Evolutionary conservation across 2,113 vertebrate genomes (phyloP).

Genomic region (Charadrius vociferus): DNA sequence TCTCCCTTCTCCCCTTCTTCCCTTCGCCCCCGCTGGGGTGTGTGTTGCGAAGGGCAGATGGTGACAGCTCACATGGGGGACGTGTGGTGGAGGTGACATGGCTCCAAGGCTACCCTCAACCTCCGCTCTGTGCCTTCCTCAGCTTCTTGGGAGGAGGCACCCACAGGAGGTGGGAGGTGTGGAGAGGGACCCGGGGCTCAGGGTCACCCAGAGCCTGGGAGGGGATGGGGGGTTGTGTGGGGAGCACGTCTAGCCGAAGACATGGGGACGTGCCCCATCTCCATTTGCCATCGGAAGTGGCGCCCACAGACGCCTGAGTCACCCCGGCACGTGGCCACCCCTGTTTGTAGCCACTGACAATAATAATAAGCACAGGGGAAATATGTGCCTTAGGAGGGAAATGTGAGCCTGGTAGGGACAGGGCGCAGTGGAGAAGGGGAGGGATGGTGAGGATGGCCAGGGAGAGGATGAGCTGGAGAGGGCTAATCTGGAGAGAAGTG

Average conservation of each 20-base stretch:
- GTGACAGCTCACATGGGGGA: accelerated
- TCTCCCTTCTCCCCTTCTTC: neutral
- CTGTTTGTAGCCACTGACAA: neutral
- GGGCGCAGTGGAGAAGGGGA: neutral
- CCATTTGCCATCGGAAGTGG: neutral
- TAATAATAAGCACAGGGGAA: neutral
- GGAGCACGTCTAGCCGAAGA: neutral
- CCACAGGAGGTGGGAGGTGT: neutral
- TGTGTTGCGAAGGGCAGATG: neutral
- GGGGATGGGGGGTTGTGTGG: accelerated
- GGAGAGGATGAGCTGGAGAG: neutral
- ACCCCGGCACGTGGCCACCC: neutral
- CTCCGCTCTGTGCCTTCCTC: neutral
- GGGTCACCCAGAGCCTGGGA: accelerated
- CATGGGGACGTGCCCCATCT: neutral
- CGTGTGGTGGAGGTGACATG: accelerated
- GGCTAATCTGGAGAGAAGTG: neutral
- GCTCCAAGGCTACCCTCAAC: neutral
- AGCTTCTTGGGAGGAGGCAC: accelerated
- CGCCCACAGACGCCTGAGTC: neutral
- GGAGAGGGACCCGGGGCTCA: neutral
- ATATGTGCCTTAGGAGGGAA: neutral
- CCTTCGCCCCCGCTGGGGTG: accelerated
- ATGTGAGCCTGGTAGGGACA: neutral
- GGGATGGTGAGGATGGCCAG: neutral